Conservation (phyloP, 2,888 invertebrate species). For the Mystacides longicornis region DNA sequence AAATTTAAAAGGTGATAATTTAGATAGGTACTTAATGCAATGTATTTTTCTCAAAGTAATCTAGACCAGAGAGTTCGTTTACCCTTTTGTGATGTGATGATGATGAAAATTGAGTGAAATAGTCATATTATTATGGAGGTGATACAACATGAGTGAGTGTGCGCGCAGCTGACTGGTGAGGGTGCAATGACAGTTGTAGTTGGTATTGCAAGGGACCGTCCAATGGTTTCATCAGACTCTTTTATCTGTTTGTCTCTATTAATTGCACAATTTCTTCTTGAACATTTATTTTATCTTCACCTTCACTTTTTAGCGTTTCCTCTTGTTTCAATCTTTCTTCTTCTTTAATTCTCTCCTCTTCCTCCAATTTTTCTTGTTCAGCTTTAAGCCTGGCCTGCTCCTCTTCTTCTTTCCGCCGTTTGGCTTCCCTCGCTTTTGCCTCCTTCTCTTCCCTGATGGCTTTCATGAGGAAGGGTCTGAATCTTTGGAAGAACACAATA, state of each 20-base stretch:
- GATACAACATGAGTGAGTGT: no score
- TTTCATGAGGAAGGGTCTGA: slow-evolving; percentile 35
- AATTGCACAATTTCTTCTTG: no score
- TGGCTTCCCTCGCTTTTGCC: slow-evolving; percentile 30
- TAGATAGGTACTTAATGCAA: no score
- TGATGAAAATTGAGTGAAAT: no score
- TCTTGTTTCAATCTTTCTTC: not conserved
- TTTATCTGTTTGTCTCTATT: no score
- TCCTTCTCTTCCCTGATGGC: slow-evolving; percentile 37
- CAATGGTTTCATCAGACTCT: not conserved
- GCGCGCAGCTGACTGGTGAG: not conserved
- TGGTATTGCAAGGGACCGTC: not conserved
- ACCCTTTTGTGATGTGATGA: no score
- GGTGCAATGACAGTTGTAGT: not conserved
- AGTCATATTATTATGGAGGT: no score
- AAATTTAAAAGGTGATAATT: no score
- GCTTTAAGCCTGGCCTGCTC: slow-evolving; percentile 6
- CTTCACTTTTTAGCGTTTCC: no score
- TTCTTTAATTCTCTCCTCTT: not conserved
- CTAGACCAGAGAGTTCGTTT: no score
- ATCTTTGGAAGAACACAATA: slow-evolving; percentile 45
- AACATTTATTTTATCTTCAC: not conserved
- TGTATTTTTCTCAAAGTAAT: no score
- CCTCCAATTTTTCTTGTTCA: slow-evolving; percentile 6
- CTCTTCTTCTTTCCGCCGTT: slow-evolving; percentile 19